Evolutionary conservation across 2,797 vertebrate genomes (phyloP).

Genomic region (Coreius guichenoti): DNA sequence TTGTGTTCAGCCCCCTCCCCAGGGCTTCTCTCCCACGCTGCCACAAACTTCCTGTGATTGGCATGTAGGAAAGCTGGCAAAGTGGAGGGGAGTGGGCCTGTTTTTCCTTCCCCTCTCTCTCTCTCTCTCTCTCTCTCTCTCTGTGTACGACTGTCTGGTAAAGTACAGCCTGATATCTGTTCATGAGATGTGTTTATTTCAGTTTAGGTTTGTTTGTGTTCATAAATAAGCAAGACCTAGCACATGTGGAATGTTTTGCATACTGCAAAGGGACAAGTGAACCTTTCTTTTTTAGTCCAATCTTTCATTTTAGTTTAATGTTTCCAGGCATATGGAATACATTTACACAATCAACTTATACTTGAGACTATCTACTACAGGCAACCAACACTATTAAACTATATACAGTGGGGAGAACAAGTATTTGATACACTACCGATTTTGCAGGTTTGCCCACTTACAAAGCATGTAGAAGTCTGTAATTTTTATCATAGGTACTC

Average conservation of each 20-base stretch:
- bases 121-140: conserved; percentile 3
- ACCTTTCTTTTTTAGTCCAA: background rate
- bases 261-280: background rate
- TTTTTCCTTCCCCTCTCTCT: background rate
- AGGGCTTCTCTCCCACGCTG: conserved; percentile 30
- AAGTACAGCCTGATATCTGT: conserved; percentile 35
- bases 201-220: conserved; percentile 13
- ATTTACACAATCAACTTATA: background rate
- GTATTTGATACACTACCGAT: too few relatives aligned
- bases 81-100: background rate
- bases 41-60: conserved; percentile 28
- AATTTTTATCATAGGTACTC: too few relatives aligned
- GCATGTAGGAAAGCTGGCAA: conserved; percentile 29
- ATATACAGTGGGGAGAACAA: too few relatives aligned
- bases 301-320: background rate
- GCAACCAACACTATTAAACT: background rate
- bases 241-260: background rate
- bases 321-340: background rate
- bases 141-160: conserved; percentile 46
- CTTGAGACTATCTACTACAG: background rate
- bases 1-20: background rate
- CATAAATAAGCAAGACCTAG: conserved; percentile 1
- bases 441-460: too few relatives aligned
- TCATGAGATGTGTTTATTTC: background rate
- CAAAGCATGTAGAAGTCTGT: too few relatives aligned